Base-by-base conservation (phyloP, 2,888 invertebrate species). In the Reticulitermes lucifugus region DNA sequence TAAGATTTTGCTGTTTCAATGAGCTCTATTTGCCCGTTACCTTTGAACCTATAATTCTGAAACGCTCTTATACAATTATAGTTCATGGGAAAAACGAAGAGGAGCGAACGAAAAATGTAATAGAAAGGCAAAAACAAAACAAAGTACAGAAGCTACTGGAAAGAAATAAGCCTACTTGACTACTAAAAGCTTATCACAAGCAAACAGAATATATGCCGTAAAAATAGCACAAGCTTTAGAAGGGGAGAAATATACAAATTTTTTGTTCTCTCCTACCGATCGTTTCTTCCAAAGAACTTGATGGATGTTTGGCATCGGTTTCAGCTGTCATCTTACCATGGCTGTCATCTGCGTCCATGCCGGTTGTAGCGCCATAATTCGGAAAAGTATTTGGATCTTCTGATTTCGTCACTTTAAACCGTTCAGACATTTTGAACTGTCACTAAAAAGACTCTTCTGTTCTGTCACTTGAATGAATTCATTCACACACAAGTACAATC, bases 401-500 rank as follows among this genome's bases (percentile, higher is more conserved):
- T 60, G 92, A 92, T 89, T 93, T 93, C 86, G 93, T 93, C 90
- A 93, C 93, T 90, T 93, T 93, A 89, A 93, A 93, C 75, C 93
- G 91, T 90, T 93, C 93, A 87, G 93, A 92, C 93, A 93, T 93
- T 35, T 51, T 60, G 55, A 25, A 65, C 9, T 10, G 55, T 55
- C 55, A 55, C 7, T 14, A 18, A 55, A 65, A 65, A 25, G n/a
- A 46, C 46, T 12, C 12, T 46, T 65, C 6, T 25, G 4, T 25
- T n/a, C n/a, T 25, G 25, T 14, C n/a, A 65, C n/a, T 6, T n/a
- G 6, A 65, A n/a, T 0, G 25, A 65, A 2, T 55, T 14, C 55
- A 65, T n/a, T 25, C 65, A 65, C 65, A 12, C 65, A 65, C 65
- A 65, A n/a, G 1, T 25, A 65, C 25, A n/a, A 65, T 65, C 14